phyloP scores from a whole-genome alignment of 2,113 vertebrate genomes.

The Etheostoma cragini region DNA sequence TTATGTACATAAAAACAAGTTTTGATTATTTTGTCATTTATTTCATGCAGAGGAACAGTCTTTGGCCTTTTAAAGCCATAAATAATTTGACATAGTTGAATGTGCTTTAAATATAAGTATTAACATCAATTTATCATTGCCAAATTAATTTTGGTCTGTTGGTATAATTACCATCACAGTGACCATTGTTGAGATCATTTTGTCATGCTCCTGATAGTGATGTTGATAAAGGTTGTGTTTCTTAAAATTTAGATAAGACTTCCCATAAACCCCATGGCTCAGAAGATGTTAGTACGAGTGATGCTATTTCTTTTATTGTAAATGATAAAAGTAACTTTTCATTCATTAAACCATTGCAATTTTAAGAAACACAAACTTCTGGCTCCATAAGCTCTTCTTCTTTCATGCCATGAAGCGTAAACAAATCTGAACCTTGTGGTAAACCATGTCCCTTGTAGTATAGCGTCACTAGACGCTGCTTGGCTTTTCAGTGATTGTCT shows the following conservation, averaged over 20 bases:
- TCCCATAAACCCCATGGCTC: not conserved
- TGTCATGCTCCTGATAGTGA: not conserved
- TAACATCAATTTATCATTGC: constrained; percentile 25
- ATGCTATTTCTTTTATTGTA: not conserved
- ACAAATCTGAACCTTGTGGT: not conserved
- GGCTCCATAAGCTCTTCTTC: not conserved
- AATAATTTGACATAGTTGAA: constrained; percentile 38
- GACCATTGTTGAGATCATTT: not conserved
- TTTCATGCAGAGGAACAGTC: constrained; percentile 63
- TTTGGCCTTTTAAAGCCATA: constrained; percentile 48
- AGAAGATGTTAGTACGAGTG: not conserved
- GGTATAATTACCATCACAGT: not conserved
- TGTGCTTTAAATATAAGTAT: constrained; percentile 40
- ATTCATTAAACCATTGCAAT: not conserved
- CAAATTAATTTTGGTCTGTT: not conserved
- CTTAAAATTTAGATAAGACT: not conserved
- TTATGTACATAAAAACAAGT: constrained; percentile 74
- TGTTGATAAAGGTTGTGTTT: constrained; percentile 13
- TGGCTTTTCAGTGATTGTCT: not conserved
- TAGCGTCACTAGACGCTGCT: not conserved
- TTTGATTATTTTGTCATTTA: constrained; percentile 63
- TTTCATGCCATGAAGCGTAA: constrained; percentile 6
- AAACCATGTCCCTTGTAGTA: not conserved
- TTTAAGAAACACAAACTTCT: constrained; percentile 24
- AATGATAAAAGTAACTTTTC: not conserved